These are phyloP conservation scores for Nicator chloris DNA, from an alignment of 2,113 vertebrate genomes.

Conservation along the genomic window DNA sequence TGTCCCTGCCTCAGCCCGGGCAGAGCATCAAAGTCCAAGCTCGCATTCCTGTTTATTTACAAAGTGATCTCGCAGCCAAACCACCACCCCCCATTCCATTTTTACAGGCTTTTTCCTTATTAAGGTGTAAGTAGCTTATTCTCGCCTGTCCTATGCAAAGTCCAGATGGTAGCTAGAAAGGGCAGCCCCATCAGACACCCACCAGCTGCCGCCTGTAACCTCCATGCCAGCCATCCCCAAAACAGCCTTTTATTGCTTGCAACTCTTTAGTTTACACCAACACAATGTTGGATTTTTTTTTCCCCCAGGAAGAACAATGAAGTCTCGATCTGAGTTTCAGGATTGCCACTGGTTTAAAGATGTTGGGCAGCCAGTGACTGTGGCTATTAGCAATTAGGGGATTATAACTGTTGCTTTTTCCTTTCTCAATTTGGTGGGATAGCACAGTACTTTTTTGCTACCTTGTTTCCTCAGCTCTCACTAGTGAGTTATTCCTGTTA, in stretches of 20 bases:
- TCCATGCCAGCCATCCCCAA: conserved; percentile 31
- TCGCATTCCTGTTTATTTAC: not conserved
- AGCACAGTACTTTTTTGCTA: not conserved
- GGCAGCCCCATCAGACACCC: conserved; percentile 62
- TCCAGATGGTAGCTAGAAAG: conserved; percentile 61
- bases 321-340: not conserved
- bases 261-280: conserved; percentile 14
- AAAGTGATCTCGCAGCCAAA: not conserved
- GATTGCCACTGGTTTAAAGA: not conserved
- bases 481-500: not conserved
- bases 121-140: conserved; percentile 69
- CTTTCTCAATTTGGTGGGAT: not conserved
- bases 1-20: not conserved
- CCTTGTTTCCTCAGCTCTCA: not conserved
- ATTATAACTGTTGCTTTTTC: not conserved
- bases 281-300: not conserved
- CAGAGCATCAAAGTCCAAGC: not conserved
- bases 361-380: not conserved
- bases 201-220: conserved; percentile 59
- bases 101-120: conserved; percentile 56
- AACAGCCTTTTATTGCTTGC: conserved; percentile 23
- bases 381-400: not conserved
- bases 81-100: not conserved
- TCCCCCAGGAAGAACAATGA: not conserved
- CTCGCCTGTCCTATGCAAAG: conserved; percentile 34